Base-by-base conservation (phyloP, 2,113 vertebrate species). In the Leucopternis melanops region DNA sequence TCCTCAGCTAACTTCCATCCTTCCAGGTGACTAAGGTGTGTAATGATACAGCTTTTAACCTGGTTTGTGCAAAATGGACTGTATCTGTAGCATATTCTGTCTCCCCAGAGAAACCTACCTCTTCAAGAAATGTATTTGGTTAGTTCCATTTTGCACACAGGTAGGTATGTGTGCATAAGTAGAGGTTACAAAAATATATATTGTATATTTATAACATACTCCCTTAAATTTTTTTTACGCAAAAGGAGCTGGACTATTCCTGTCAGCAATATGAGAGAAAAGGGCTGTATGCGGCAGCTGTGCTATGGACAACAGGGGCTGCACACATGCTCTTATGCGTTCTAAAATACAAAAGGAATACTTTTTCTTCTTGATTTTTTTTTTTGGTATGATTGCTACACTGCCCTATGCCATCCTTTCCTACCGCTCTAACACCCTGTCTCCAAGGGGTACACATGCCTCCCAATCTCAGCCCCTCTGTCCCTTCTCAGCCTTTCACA, bases 141-240 rank as follows among this genome's bases (percentile, higher is more conserved):
- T 36, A 26, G 7, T 31, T 78, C 11, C 83, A 1, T 38, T 73
- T 57, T 47, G 10, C 58, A 78, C n/a, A n/a, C 42, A 27, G 20
- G 14, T 12, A 5, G 16, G 6, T 13, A 4, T 14, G 6, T 13
- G 8, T n/a, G 13, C 13, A 27, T 8, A 40, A 67, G 23, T 38
- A 21, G 32, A 73, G 89, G 8, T 34, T 55, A 59, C 8, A 77
- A 54, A 88, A 59, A 29, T 50, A 23, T 16, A 2, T 67, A 19
- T 59, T 3, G 36, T 49, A 23, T 65, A 32, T 47, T 3, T 38
- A 5, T 58, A 66, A 34, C 13, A 40, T 9, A 18, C 3, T 25
- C 13, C 20, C 9, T 73, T 40, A 27, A 3, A 27, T 66, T 54
- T 44, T 47, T 29, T 27, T 11, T 49, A 6, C 0, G 0, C 27